A percentile compares a stretch with the other conserved stretches of the same genome.
Conservation (phyloP, 2,888 invertebrate genomes). For the Melinopterus prodromus region DNA sequence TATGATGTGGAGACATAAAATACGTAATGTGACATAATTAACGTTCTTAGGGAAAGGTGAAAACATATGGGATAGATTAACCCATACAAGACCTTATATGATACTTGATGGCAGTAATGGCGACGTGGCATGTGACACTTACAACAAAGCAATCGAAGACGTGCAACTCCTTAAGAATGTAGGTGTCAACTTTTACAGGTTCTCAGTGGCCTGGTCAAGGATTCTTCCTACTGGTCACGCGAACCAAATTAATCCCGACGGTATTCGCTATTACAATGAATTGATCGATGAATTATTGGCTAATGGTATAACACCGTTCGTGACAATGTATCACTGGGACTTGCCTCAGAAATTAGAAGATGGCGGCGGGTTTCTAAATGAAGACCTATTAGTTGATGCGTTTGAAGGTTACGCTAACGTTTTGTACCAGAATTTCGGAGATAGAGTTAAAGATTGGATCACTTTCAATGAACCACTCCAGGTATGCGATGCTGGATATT, state of each 20-base stretch:
- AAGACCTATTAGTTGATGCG: conserved; percentile 64
- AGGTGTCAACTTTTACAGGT: conserved; percentile 66
- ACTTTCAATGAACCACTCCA: conserved; percentile 41
- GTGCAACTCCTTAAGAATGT: conserved; percentile 65
- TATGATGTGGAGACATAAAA: conserved; percentile 10
- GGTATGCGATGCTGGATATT: conserved; percentile 40
- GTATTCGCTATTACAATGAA: conserved; percentile 70
- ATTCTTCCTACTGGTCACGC: conserved; percentile 67
- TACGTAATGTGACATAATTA: neutral
- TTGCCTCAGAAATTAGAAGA: conserved; percentile 66
- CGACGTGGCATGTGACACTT: conserved; percentile 73
- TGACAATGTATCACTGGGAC: conserved; percentile 74
- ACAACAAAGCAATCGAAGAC: conserved; percentile 70
- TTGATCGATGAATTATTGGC: conserved; percentile 66
- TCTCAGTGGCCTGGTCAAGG: conserved; percentile 74
- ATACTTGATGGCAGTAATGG: conserved; percentile 67
- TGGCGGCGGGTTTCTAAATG: conserved; percentile 72
- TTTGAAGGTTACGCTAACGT: conserved; percentile 69
- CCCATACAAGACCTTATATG: conserved; percentile 63
- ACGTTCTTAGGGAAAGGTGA: conserved; percentile 64
- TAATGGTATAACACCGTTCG: conserved; percentile 66
- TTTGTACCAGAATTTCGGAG: conserved; percentile 62
- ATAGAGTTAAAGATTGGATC: conserved; percentile 46
- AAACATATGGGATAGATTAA: conserved; percentile 74
- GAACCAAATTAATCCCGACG: conserved; percentile 66